Percentiles rank a stretch among this genome's conserved stretches.
phyloP scores from a whole-genome alignment of 2,888 invertebrate species.

The Falcaria lacertinaria region DNA sequence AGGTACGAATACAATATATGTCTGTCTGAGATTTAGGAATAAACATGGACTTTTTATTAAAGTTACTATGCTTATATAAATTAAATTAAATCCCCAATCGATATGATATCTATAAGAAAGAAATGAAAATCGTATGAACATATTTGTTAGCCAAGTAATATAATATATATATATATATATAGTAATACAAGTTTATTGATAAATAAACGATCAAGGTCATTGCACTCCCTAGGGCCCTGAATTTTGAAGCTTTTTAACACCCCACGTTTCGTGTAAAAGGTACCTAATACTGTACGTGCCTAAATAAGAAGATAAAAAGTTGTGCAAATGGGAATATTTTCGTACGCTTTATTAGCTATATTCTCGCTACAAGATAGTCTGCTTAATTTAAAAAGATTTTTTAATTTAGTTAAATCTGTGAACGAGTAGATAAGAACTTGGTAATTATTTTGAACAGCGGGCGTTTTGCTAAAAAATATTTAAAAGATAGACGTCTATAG shows the following conservation, averaged over 20 bases:
- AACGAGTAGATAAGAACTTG: neutral
- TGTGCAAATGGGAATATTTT: neutral
- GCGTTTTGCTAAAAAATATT: no score
- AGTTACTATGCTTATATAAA: no score
- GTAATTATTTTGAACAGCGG: neutral
- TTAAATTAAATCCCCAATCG: no score
- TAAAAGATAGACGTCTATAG: no score
- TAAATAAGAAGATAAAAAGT: neutral
- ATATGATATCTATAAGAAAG: no score
- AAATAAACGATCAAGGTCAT: neutral
- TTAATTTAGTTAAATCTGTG: neutral
- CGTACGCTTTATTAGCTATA: neutral
- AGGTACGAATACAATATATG: no score
- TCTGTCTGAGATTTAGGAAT: no score
- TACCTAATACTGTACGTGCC: slow-evolving; percentile 2
- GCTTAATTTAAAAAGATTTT: neutral
- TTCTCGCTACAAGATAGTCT: neutral
- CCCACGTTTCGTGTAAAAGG: slow-evolving; percentile 2
- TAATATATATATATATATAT: no score
- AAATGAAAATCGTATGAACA: no score
- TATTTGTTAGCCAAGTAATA: no score
- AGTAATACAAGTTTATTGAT: no score
- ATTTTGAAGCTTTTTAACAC: neutral
- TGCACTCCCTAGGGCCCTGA: neutral
- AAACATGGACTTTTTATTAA: no score